Percentiles rank a stretch among this genome's conserved stretches.
Conservation (phyloP, 1,140 invertebrate species). For the Notospermus geniculatus region DNA sequence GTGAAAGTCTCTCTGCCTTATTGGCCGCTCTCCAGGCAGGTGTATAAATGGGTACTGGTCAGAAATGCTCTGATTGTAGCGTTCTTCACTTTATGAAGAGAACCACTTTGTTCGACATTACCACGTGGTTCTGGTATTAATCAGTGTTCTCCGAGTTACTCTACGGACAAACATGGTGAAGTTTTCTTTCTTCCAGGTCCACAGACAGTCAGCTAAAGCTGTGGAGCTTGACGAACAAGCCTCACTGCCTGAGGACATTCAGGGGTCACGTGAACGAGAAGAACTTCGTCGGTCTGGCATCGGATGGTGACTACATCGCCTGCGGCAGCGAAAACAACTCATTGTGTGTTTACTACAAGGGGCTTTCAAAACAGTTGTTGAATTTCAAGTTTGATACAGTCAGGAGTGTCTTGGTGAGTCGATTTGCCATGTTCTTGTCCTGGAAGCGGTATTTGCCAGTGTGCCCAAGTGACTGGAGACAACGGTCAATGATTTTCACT, state of each 20-base stretch:
- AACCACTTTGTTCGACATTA: no score
- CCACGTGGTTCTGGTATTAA: no score
- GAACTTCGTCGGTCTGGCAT: constrained; percentile 95
- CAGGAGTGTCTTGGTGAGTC: constrained; percentile 69
- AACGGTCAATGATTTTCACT: not conserved
- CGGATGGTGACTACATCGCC: constrained; percentile 90
- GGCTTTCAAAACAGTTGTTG: constrained; percentile 81
- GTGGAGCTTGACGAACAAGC: constrained; percentile 78
- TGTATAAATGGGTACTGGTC: no score
- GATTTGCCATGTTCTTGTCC: not conserved
- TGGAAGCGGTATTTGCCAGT: not conserved
- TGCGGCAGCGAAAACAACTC: constrained; percentile 95
- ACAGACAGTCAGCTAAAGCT: constrained; percentile 93
- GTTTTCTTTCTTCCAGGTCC: constrained; percentile 63
- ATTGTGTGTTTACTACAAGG: constrained; percentile 91
- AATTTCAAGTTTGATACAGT: constrained; percentile 86
- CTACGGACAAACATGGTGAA: no score
- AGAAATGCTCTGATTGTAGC: no score
- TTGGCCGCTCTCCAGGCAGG: no score
- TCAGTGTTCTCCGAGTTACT: no score
- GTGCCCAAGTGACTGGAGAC: no score
- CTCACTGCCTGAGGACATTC: constrained; percentile 79
- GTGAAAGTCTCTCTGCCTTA: no score
- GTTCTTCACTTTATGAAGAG: no score
- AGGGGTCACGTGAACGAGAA: constrained; percentile 95